phyloP scores from a whole-genome alignment of 2,113 vertebrate species.

The Silurus asotus region DNA sequence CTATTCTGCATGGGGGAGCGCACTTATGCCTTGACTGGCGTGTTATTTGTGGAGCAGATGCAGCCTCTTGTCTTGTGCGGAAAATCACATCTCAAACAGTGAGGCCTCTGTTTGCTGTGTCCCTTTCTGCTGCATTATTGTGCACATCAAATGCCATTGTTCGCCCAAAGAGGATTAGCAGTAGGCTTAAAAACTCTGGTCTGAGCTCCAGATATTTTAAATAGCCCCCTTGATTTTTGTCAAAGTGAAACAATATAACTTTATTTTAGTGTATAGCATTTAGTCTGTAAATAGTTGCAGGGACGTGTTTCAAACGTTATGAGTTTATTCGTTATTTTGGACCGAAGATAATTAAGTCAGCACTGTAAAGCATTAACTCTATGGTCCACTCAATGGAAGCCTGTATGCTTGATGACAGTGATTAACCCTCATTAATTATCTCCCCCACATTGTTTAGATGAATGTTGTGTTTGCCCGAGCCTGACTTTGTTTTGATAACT shows the following conservation, averaged over 20 bases:
- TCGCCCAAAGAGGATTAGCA: conserved; percentile 65
- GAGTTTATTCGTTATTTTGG: conserved; percentile 17
- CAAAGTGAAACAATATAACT: conserved; percentile 4
- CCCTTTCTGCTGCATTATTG: conserved; percentile 65
- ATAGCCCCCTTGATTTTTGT: neutral
- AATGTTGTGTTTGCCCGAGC: conserved; percentile 39
- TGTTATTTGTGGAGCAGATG: conserved; percentile 50
- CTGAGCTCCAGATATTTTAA: neutral
- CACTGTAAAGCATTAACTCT: conserved; percentile 44
- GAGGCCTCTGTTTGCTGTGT: conserved; percentile 65
- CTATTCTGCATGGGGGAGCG: conserved; percentile 46
- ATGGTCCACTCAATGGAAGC: conserved; percentile 2
- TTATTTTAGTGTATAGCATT: neutral
- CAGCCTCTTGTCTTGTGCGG: conserved; percentile 56
- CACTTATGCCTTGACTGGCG: conserved; percentile 58
- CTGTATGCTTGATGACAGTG: conserved; percentile 39
- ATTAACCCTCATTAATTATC: conserved; percentile 52
- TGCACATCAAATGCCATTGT: conserved; percentile 64
- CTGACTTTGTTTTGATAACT: conserved; percentile 54
- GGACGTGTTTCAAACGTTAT: conserved; percentile 4
- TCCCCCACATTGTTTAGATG: conserved; percentile 45
- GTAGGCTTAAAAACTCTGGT: conserved; percentile 54
- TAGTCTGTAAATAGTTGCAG: neutral
- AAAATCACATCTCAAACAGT: conserved; percentile 68
- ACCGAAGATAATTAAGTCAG: conserved; percentile 28